Percentiles rank a stretch among this genome's conserved stretches.
Conservation (phyloP, 2,113 vertebrate species). For the Brevimyrus niger region DNA sequence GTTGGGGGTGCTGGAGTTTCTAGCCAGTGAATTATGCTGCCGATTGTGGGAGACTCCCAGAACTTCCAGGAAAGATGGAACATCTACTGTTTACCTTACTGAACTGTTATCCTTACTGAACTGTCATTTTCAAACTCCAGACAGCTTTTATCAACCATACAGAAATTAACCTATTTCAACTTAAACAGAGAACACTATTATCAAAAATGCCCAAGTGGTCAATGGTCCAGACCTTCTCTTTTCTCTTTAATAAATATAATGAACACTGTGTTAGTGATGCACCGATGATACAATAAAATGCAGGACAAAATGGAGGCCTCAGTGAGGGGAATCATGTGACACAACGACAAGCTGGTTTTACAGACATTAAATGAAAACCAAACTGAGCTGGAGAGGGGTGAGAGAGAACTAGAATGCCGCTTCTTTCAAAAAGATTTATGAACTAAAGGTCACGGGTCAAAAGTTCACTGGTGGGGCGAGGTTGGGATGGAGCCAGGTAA, state of each 20-base stretch:
- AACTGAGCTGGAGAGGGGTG: neutral
- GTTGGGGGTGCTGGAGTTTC: neutral
- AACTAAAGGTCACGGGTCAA: no score
- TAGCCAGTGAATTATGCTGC: neutral
- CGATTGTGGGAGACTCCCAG: neutral
- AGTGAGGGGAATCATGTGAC: neutral
- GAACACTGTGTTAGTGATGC: neutral
- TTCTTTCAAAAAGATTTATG: no score
- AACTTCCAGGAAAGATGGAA: neutral
- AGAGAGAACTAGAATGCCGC: no score
- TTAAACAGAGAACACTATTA: neutral
- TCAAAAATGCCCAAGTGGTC: neutral
- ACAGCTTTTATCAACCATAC: neutral
- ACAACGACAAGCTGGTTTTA: neutral
- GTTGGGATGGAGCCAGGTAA: no score
- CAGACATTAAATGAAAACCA: neutral
- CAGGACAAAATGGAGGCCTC: neutral
- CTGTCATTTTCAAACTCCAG: neutral
- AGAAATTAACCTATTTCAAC: neutral
- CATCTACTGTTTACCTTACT: neutral
- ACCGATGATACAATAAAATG: neutral
- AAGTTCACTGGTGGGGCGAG: no score
- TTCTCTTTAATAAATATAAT: neutral
- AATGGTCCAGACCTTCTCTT: neutral
- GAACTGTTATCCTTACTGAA: neutral